phyloP scores from a whole-genome alignment of 2,888 invertebrate species.

The Priocnemis perturbator region DNA sequence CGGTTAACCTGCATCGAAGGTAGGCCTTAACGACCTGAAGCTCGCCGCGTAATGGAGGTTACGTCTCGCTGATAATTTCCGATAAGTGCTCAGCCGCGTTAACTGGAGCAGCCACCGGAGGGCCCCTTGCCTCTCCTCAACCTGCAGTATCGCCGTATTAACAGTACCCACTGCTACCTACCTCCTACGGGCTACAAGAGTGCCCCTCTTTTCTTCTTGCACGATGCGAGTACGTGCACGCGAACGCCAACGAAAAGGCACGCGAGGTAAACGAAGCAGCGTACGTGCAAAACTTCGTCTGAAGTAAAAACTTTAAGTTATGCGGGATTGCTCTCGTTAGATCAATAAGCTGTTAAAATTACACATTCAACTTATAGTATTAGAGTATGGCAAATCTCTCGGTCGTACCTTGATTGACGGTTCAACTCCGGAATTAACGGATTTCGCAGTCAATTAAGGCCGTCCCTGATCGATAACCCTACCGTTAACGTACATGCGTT shows the following conservation, averaged over 20 bases:
- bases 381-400: too few species aligned
- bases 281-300: background rate
- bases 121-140: slow-evolving; percentile 37
- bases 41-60: slow-evolving; percentile 67
- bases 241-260: slow-evolving; percentile 18
- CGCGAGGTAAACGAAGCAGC: slow-evolving; percentile 20
- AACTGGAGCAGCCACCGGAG: slow-evolving; percentile 65
- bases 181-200: slow-evolving; percentile 20
- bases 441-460: slow-evolving; percentile 42
- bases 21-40: slow-evolving; percentile 60
- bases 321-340: too few species aligned
- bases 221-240: background rate
- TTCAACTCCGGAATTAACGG: slow-evolving; percentile 24
- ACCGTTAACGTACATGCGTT: slow-evolving; percentile 19
- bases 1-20: slow-evolving; percentile 60
- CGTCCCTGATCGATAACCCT: slow-evolving; percentile 16
- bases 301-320: too few species aligned
- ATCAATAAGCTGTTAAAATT: too few species aligned
- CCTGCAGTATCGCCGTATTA: slow-evolving; percentile 36
- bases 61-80: slow-evolving; percentile 72
- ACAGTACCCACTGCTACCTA: slow-evolving; percentile 42
- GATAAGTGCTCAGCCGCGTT: slow-evolving; percentile 72
- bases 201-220: slow-evolving; percentile 27
- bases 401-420: background rate
- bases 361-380: too few species aligned